Conservation (phyloP, 2,797 vertebrate genomes). For the Micrastur ruficollis region DNA sequence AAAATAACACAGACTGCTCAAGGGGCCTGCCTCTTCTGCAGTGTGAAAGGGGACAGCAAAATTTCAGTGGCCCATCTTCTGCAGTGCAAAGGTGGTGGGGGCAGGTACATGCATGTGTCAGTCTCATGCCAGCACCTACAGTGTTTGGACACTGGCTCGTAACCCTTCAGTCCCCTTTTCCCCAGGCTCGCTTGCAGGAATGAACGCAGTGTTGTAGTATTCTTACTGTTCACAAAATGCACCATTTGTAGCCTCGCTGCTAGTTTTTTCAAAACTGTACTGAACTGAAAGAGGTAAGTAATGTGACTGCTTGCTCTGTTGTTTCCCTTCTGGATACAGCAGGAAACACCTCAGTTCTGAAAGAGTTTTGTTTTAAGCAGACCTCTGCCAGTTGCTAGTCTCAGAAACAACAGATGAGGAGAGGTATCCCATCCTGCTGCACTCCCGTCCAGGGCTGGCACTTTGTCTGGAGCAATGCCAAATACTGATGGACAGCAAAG, state of each 20-base stretch:
- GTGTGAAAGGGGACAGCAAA: background rate
- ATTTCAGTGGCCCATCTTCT: background rate
- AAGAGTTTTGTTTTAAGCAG: background rate
- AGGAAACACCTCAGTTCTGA: background rate
- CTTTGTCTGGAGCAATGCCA: background rate
- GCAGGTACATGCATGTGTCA: background rate
- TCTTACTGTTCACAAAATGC: background rate
- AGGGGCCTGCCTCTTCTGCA: background rate
- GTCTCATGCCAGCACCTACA: background rate
- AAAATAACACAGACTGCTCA: background rate
- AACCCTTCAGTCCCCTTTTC: background rate
- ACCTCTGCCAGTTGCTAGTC: background rate
- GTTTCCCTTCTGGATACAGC: background rate
- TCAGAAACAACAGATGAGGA: background rate
- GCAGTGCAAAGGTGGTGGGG: background rate
- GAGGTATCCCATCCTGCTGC: fast-evolving
- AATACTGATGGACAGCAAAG: background rate
- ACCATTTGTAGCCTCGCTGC: background rate
- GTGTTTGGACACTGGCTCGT: background rate
- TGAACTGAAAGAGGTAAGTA: background rate
- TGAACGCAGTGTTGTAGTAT: background rate
- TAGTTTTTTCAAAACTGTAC: background rate
- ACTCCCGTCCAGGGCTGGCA: background rate
- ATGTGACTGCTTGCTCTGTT: background rate
- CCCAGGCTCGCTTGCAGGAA: background rate